Conservation (phyloP, 2,888 invertebrate species). For the Acanthacorydalis orientalis region DNA sequence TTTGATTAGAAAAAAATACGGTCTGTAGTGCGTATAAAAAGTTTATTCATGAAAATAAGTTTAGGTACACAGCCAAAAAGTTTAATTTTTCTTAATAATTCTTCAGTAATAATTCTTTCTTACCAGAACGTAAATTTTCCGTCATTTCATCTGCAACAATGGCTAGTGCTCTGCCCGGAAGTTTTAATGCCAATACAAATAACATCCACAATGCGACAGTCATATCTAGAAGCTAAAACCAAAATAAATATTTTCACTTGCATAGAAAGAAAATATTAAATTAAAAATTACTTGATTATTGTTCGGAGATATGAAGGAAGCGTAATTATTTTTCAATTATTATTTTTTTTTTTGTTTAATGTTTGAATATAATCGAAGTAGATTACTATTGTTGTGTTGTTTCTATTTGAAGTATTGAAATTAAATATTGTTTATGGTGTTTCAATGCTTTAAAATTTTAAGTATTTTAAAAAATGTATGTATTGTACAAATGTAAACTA, state of each 20-base stretch:
- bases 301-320: background rate
- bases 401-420: too few relatives aligned
- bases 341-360: background rate
- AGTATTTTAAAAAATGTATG: too few relatives aligned
- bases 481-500: too few relatives aligned
- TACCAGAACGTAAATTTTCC: conserved; percentile 4
- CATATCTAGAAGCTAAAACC: conserved; percentile 12
- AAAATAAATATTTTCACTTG: background rate
- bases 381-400: too few relatives aligned
- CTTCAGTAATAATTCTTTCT: too few relatives aligned
- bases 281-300: background rate
- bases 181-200: conserved; percentile 22
- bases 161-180: conserved; percentile 17
- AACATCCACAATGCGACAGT: conserved; percentile 22
- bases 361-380: too few relatives aligned
- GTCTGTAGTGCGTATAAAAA: background rate
- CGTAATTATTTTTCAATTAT: too few relatives aligned
- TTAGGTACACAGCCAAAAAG: too few relatives aligned
- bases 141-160: conserved; percentile 21
- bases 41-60: background rate
- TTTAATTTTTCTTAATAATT: too few relatives aligned
- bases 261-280: background rate
- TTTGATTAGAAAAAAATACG: too few relatives aligned
- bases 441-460: too few relatives aligned
- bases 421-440: too few relatives aligned